Base-by-base conservation (phyloP, 2,888 invertebrate genomes). In the Dysmachus trigonus region DNA sequence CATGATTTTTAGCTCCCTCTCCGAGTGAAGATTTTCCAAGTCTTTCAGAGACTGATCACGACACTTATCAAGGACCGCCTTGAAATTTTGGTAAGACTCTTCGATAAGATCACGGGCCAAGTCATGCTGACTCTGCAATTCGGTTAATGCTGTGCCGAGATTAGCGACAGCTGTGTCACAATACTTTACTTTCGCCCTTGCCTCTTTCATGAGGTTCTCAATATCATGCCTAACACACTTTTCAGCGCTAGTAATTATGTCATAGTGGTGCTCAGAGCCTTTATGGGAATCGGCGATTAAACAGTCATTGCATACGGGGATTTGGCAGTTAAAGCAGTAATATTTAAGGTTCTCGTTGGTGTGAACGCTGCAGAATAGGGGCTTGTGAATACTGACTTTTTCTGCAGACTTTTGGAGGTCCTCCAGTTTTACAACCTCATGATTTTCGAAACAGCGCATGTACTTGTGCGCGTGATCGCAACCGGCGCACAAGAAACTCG, bases 391-490 rank as follows among this genome's bases (percentile, higher is more conserved):
- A 84, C 96, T 96, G 88, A 97, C 93, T 89, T 96, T 95, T 90
- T 96, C 95, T 33, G 90, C 89, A 88, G 96, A 95, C 89, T 94
- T 94, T 89, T 95, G 95, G 91, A 98, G 93, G 89, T 97, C 97
- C 90, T 98, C 98, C 90, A 98, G 95, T 72, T 96, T 95, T 84
- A 98, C 95, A 53, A 98, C 98, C 92, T 96, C 94, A 92, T 99
- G 98, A 90, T 97, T 97, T 92, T 98, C 98, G 91, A 99, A 99
- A 93, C 98, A 98, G 89, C 98, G 95, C 98, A 98, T 98, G 91
- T 96, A 98, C 92, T 97, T 96, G 92, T 99, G 98, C 86, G 98
- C 98, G 62, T 97, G 97, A 90, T 98, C 97, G 93, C 98, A 99
- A 91, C 97, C 97, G 88, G 96, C 95, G 93, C 98, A 98, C 81